phyloP scores from a whole-genome alignment of 2,113 vertebrate genomes.

The Anser brachyrhynchus region DNA sequence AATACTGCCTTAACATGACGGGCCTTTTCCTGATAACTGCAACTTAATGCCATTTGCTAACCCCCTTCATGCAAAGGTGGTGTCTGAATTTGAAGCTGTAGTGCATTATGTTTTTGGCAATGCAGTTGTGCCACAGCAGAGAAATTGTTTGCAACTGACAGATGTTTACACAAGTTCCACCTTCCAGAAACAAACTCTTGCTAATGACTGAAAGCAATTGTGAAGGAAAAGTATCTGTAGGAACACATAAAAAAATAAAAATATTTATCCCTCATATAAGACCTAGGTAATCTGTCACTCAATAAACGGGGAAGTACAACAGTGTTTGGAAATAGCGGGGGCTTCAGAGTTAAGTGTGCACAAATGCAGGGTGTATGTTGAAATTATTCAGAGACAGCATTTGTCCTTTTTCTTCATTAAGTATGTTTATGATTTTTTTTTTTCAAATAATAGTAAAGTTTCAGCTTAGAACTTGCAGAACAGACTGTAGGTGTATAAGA shows the following conservation, averaged over 20 bases:
- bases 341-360: not conserved
- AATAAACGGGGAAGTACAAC: not conserved
- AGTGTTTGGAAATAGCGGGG: not conserved
- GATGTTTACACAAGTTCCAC: not conserved
- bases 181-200: not conserved
- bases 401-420: not conserved
- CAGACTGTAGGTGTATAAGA: not conserved
- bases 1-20: not conserved
- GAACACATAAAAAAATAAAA: not conserved
- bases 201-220: not conserved
- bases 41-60: not conserved
- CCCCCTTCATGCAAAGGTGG: not conserved
- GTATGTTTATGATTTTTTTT: not conserved
- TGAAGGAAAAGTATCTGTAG: not conserved
- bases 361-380: not conserved
- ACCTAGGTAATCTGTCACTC: not conserved
- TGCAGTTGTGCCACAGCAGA: not conserved
- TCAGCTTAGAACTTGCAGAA: not conserved
- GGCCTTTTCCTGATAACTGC: not conserved
- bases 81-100: not conserved
- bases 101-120: not conserved
- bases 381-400: not conserved
- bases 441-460: not conserved
- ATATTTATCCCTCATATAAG: not conserved
- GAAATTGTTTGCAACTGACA: not conserved